These are phyloP conservation scores for Oscarella lobularis DNA, from an alignment of 37 sponge, comb jelly and placozoan genomes.

Conservation along the genomic window DNA sequence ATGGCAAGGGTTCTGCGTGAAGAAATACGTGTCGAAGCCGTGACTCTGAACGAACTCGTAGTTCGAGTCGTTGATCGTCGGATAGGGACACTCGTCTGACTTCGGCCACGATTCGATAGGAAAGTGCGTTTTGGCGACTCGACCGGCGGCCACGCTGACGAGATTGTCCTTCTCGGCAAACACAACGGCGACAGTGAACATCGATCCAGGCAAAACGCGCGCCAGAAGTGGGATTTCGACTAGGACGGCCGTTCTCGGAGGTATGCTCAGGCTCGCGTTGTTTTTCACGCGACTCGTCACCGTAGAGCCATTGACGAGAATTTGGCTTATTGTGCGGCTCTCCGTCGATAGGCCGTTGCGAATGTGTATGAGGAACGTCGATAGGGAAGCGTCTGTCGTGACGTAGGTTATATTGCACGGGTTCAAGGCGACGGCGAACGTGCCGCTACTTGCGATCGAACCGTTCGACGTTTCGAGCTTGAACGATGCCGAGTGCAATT, in stretches of 20 bases:
- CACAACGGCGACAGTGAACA: constrained; percentile 32
- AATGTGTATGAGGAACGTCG: constrained; percentile 27
- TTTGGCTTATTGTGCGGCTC: constrained; percentile 17
- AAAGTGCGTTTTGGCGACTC: constrained; percentile 29
- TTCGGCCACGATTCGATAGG: constrained; percentile 52
- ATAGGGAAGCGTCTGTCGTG: constrained; percentile 17
- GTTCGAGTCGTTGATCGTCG: constrained; percentile 39
- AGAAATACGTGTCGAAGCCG: constrained; percentile 40
- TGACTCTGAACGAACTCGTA: constrained; percentile 27
- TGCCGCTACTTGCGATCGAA: constrained; percentile 9
- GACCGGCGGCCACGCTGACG: constrained; percentile 21
- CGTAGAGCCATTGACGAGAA: constrained; percentile 26
- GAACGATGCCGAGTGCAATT: constrained; percentile 5
- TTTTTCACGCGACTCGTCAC: constrained; percentile 25
- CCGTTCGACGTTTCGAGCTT: constrained; percentile 16
- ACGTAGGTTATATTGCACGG: constrained; percentile 43
- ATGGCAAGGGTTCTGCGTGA: constrained; percentile 13
- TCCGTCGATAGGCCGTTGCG: constrained; percentile 31
- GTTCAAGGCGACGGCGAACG: constrained; percentile 15
- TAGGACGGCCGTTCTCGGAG: constrained; percentile 22
- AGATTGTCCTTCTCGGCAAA: constrained; percentile 18
- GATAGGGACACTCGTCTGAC: constrained; percentile 36
- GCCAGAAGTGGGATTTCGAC: constrained; percentile 21
- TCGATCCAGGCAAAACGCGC: constrained; percentile 12
- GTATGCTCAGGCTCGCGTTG: constrained; percentile 17